These are phyloP conservation scores for Lissonota sp. DNA, from an alignment of 2,888 invertebrate species.

Conservation along the genomic window DNA sequence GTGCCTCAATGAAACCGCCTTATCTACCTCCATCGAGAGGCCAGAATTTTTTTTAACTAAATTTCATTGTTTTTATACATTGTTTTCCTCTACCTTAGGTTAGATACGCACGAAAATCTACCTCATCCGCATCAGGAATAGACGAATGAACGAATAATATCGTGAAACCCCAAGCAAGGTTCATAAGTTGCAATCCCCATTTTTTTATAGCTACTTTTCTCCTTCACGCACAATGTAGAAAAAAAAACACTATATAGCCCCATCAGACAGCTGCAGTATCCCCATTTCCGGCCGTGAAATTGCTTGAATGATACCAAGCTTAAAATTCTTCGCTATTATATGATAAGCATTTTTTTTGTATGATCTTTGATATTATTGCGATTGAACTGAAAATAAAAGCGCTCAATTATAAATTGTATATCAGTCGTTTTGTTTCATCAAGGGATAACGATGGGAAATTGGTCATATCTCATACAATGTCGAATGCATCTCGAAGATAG, in stretches of 20 bases:
- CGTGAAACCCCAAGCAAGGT: constrained; percentile 9
- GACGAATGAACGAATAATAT: constrained; percentile 24
- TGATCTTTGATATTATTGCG: constrained; percentile 41
- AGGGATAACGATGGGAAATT: too few species aligned
- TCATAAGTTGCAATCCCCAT: constrained; percentile 15
- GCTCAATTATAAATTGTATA: constrained; percentile 43
- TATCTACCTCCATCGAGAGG: constrained; percentile 58
- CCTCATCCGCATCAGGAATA: constrained; percentile 37
- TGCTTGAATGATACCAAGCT: constrained; percentile 20
- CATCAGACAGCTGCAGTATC: constrained; percentile 12
- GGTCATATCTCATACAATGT: too few species aligned
- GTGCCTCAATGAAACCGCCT: constrained; percentile 41
- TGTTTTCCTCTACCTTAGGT: constrained; percentile 13
- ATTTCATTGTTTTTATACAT: constrained; percentile 11
- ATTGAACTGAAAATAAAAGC: constrained; percentile 56
- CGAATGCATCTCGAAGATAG: neutral
- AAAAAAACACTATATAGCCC: constrained; percentile 13
- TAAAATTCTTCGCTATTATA: constrained; percentile 32
- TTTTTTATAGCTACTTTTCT: neutral
- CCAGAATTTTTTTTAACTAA: constrained; percentile 28
- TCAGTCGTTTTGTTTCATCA: too few species aligned
- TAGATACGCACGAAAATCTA: constrained; percentile 47
- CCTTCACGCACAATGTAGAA: constrained; percentile 30
- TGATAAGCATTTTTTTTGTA: constrained; percentile 47
- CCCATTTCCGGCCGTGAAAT: constrained; percentile 12